These are phyloP conservation scores for Limenitis camilla DNA, from an alignment of 2,888 invertebrate species.

Conservation along the genomic window DNA sequence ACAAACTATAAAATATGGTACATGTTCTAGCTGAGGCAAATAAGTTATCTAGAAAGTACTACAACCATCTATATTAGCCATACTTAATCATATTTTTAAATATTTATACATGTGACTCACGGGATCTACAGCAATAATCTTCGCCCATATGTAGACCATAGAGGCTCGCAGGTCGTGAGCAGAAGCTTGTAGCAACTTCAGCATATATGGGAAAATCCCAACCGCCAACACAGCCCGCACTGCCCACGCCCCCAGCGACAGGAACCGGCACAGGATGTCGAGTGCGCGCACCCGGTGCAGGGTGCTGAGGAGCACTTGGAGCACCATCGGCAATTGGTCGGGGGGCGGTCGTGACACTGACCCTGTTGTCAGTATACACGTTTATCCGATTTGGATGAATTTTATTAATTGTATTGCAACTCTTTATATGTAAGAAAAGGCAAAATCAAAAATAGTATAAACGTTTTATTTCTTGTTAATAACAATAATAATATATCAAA, in stretches of 20 bases:
- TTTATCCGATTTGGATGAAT: too few relatives aligned
- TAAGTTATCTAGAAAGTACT: too few relatives aligned
- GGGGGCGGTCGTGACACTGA: constrained; percentile 83
- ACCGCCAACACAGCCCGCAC: constrained; percentile 96
- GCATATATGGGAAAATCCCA: constrained; percentile 98
- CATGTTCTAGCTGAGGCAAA: too few relatives aligned
- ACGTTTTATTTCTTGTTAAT: too few relatives aligned
- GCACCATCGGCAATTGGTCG: constrained; percentile 96
- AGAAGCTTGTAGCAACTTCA: constrained; percentile 95
- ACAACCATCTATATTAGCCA: too few relatives aligned
- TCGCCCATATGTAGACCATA: constrained; percentile 99
- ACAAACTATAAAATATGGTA: background rate
- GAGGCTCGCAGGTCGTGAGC: constrained; percentile 93
- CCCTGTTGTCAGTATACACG: constrained; percentile 23
- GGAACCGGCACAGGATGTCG: constrained; percentile 92
- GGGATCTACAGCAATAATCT: constrained; percentile 96
- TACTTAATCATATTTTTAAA: too few relatives aligned
- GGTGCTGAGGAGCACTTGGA: constrained; percentile 85
- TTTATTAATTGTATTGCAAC: too few relatives aligned
- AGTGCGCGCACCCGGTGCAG: constrained; percentile 95
- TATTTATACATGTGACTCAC: constrained; percentile 63
- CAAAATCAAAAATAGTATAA: too few relatives aligned
- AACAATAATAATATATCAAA: too few relatives aligned
- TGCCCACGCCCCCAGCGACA: constrained; percentile 92
- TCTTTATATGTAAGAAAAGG: too few relatives aligned